Evolutionary conservation across 2,797 vertebrate genomes (phyloP).

Genomic region (Vireo griseus): DNA sequence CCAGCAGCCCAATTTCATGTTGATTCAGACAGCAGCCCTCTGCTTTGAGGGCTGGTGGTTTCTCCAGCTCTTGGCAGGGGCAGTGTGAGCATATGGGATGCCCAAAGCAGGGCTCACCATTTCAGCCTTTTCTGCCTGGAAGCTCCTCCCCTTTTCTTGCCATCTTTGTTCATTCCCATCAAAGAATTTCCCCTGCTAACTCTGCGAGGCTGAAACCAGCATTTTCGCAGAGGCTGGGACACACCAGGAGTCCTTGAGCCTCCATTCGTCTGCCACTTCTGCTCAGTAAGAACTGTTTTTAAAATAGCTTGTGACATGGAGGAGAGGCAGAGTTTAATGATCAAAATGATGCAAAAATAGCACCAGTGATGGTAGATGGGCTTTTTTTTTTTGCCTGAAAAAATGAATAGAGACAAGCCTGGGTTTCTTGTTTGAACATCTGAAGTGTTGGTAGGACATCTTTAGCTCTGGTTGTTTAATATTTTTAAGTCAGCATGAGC

Average conservation of each 20-base stretch:
- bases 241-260: not conserved
- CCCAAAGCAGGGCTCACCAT: not conserved
- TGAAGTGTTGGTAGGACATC: not conserved
- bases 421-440: not conserved
- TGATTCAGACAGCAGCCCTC: not conserved
- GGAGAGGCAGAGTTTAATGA: constrained; percentile 11
- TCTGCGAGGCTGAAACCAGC: not conserved
- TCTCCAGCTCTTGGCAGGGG: not conserved
- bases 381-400: not conserved
- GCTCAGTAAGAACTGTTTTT: not conserved
- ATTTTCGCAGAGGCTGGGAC: not conserved
- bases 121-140: not conserved
- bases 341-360: constrained; percentile 24
- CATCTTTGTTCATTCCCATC: not conserved
- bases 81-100: rapidly evolving
- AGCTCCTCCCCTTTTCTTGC: not conserved
- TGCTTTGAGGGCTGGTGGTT: not conserved
- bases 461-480: not conserved
- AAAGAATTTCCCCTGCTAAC: not conserved
- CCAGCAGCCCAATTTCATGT: not conserved
- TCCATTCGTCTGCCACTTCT: not conserved
- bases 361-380: not conserved
- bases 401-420: not conserved
- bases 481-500: not conserved
- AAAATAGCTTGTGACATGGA: constrained; percentile 32